Conservation (phyloP, 2,888 invertebrate genomes). For the Lamproptera curius region DNA sequence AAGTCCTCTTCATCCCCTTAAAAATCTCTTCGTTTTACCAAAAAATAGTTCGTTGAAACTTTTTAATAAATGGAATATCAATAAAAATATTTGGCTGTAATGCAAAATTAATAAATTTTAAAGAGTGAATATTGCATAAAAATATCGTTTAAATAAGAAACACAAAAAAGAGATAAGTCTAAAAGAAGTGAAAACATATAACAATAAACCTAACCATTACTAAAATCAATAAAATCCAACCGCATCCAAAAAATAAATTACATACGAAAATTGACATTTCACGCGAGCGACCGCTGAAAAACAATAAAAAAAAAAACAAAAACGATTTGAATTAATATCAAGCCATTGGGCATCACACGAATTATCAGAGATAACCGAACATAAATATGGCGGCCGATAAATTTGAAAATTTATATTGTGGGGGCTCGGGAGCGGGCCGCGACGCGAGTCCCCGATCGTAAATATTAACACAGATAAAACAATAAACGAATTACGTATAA, state of each 20-base stretch:
- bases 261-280: constrained; percentile 69
- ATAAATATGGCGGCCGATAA: constrained; percentile 65
- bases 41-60: no score
- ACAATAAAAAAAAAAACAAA: constrained; percentile 22
- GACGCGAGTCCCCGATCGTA: constrained; percentile 54
- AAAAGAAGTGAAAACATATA: no score
- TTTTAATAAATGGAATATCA: no score
- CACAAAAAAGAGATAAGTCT: no score
- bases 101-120: no score
- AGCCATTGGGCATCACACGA: constrained; percentile 54
- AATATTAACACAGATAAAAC: constrained; percentile 74
- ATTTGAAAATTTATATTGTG: constrained; percentile 65
- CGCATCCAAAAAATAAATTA: constrained; percentile 53
- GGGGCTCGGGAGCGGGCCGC: constrained; percentile 44
- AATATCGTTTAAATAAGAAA: no score
- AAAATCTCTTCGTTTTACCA: no score
- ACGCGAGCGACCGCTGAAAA: constrained; percentile 60
- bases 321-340: constrained; percentile 61
- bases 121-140: no score
- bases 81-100: no score
- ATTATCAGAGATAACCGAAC: constrained; percentile 62
- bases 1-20: no score
- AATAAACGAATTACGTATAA: constrained; percentile 76
- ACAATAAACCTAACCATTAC: no score
- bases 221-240: constrained; percentile 19